These are phyloP conservation scores for Taenioides sp. DNA, from an alignment of 2,797 vertebrate species.

Conservation along the genomic window DNA sequence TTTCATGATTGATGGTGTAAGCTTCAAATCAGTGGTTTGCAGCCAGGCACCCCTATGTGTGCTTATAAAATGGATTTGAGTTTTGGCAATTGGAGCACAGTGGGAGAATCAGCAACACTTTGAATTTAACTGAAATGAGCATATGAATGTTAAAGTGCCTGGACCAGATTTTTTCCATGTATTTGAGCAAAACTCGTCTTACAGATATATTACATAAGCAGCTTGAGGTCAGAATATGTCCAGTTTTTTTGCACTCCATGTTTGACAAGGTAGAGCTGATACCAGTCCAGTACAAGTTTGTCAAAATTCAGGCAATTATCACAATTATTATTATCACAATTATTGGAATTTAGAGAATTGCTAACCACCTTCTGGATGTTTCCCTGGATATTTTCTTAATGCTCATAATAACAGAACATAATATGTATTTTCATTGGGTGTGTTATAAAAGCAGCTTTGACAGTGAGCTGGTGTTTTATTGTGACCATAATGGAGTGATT, in stretches of 20 bases:
- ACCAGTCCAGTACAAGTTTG: background rate
- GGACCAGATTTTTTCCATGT: too few relatives aligned
- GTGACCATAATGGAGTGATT: constrained; percentile 10
- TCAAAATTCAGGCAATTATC: background rate
- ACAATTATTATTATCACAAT: background rate
- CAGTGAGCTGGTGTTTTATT: constrained; percentile 14
- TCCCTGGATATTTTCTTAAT: background rate
- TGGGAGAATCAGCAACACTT: too few relatives aligned
- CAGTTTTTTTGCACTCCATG: too few relatives aligned
- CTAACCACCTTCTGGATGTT: background rate
- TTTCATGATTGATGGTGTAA: background rate
- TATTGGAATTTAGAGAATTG: background rate
- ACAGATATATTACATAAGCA: too few relatives aligned
- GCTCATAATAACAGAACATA: background rate
- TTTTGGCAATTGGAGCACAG: background rate
- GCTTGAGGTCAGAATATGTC: too few relatives aligned
- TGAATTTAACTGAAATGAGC: too few relatives aligned
- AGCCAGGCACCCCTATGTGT: background rate
- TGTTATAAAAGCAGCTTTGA: constrained; percentile 7
- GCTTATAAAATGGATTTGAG: background rate
- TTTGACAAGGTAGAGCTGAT: background rate
- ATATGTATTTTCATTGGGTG: constrained; percentile 2
- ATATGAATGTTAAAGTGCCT: too few relatives aligned
- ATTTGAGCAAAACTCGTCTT: too few relatives aligned
- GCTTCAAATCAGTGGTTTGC: background rate